These are phyloP conservation scores for Serilophus lunatus DNA, from an alignment of 2,113 vertebrate species.

Conservation along the genomic window DNA sequence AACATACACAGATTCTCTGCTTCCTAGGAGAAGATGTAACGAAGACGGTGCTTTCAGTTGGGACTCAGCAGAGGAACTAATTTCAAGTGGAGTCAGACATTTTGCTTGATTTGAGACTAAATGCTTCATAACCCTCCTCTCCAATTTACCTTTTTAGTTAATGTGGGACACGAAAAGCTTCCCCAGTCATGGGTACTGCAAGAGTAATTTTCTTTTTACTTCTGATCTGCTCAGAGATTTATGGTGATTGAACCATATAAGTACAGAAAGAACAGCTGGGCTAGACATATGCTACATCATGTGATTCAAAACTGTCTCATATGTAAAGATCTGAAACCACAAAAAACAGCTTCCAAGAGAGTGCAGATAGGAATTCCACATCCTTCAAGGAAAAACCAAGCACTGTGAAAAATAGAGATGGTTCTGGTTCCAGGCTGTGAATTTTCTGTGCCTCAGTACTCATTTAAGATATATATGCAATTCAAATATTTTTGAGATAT, in stretches of 20 bases:
- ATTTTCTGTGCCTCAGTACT: background rate
- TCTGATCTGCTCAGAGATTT: background rate
- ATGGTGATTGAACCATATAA: background rate
- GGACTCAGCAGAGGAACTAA: background rate
- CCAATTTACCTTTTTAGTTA: background rate
- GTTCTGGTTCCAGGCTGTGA: background rate
- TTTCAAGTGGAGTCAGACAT: background rate
- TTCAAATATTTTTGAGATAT: background rate
- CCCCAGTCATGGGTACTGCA: background rate
- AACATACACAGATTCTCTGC: background rate
- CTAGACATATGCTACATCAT: conserved; percentile 23
- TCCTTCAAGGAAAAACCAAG: conserved; percentile 10
- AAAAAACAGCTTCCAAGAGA: conserved; percentile 1
- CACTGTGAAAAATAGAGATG: conserved; percentile 23
- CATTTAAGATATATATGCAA: background rate
- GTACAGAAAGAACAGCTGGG: conserved; percentile 1
- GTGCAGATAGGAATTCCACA: background rate
- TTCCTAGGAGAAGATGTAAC: background rate
- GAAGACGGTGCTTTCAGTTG: background rate
- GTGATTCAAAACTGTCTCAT: conserved; percentile 16
- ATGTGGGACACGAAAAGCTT: background rate
- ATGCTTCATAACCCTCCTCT: background rate
- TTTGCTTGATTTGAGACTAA: background rate
- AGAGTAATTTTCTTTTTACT: background rate
- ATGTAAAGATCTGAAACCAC: background rate